A percentile compares a stretch with the other conserved stretches of the same genome.
Evolutionary conservation across 2,113 vertebrate genomes (phyloP).

Genomic region (Saccopteryx bilineata): DNA sequence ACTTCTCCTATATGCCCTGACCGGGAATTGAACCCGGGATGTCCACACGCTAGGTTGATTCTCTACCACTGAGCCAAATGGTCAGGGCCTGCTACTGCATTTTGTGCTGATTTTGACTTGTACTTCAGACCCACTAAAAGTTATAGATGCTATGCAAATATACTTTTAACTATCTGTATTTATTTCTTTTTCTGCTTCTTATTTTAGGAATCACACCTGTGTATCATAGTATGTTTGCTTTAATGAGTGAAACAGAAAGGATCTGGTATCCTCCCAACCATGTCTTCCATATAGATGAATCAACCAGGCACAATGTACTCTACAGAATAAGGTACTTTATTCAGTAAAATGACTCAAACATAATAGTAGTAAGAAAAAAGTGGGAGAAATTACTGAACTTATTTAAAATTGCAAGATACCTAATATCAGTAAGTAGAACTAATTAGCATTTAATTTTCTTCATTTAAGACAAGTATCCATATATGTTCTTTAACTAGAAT

Average conservation of each 20-base stretch:
- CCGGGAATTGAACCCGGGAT: too few species aligned
- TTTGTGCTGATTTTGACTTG: conserved; percentile 19
- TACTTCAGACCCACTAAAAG: not conserved
- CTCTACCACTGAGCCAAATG: too few species aligned
- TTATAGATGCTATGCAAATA: conserved; percentile 8
- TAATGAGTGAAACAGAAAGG: conserved; percentile 94
- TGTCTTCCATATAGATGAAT: conserved; percentile 92
- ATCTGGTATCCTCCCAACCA: conserved; percentile 97
- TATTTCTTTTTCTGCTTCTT: conserved; percentile 73
- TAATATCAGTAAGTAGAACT: not conserved
- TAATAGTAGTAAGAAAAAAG: not conserved
- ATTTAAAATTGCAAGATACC: not conserved
- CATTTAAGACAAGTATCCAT: conserved; percentile 22
- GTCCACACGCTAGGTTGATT: too few species aligned
- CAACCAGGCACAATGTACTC: conserved; percentile 89
- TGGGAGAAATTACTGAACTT: not conserved
- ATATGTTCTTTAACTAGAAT: conserved; percentile 11
- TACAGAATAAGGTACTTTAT: conserved; percentile 93
- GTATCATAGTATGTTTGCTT: conserved; percentile 94
- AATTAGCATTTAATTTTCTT: conserved; percentile 1
- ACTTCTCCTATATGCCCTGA: too few species aligned
- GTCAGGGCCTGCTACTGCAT: not conserved
- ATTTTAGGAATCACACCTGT: conserved; percentile 93
- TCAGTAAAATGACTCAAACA: not conserved
- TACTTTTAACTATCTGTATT: not conserved